Evolutionary conservation across 2,797 vertebrate genomes (phyloP), one percentile per base, ranked within the genome.

Genomic region (Leptodactylus fallax): DNA sequence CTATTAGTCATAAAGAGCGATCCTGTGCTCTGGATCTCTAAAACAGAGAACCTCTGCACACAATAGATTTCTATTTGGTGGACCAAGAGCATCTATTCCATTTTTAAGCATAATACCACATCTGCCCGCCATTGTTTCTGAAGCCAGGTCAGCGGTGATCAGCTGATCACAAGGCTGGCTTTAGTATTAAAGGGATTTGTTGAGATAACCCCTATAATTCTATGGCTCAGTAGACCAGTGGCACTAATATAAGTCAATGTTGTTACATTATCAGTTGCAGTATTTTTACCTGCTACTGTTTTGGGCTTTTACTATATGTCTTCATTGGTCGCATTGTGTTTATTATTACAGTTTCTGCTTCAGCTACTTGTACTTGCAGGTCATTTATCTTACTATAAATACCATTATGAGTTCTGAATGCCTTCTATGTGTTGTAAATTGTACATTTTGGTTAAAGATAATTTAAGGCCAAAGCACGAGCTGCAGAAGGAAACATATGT

Each of bases 401-500:
- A 85, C 83, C 71, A 61, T 78, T 79, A 36, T 86, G 85, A 86
- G 60, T 79, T 86, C 49, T 45, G 61, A 87, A 82, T 81, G 47
- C 58, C 60, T 74, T 87, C 71, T 87, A 58, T 79, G 65, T 72
- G 76, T 84, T 84, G 71, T 88, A 49, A 74, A 85, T 80, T 88
- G 76, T 74, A 47, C 81, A 79, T 71, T 88, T 87, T 79, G 76
- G 81, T 60, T 84, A 84, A 56, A 88, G 81, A 88, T 80, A 88
- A 88, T 77, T 88, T 76, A 85, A 88, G 83, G 82, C 87, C 87
- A 85, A 85, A 27, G 79, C 79, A 83, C 81, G 74, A 77, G 72
- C 55, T 89, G 78, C 79, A 83, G 71, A 77, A 83, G 84, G 56
- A 78, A 67, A 83, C 84, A 86, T 89, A 71, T 89, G 88, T 89